Conservation (phyloP, 1,140 invertebrate genomes). For the Mylabris phalerata region DNA sequence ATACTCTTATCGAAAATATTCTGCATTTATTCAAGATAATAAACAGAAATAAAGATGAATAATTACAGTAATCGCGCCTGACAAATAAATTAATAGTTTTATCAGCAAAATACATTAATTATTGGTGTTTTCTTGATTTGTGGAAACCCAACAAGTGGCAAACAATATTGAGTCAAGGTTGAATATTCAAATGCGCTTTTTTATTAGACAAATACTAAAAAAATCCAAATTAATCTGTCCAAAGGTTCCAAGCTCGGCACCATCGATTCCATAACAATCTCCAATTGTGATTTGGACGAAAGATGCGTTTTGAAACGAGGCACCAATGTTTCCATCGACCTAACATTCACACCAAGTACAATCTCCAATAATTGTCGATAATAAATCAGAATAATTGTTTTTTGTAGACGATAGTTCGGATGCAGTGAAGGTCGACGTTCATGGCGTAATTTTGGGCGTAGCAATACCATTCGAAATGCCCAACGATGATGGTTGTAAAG, state of each 20-base stretch:
- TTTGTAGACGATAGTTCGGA: conserved; percentile 45
- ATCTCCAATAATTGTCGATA: not conserved
- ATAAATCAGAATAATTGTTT: not conserved
- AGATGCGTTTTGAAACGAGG: conserved; percentile 54
- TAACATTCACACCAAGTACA: conserved; percentile 53
- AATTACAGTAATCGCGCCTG: no score
- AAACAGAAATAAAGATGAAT: no score
- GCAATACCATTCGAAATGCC: conserved; percentile 63
- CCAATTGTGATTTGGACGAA: conserved; percentile 47
- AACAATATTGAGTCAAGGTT: no score
- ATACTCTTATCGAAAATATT: no score
- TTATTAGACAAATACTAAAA: not conserved
- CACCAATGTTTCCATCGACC: conserved; percentile 52
- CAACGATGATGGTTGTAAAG: conserved; percentile 59
- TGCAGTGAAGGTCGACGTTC: conserved; percentile 53
- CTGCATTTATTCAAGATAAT: no score
- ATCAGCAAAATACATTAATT: not conserved
- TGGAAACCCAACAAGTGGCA: no score
- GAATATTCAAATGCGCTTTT: no score
- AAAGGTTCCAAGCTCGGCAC: conserved; percentile 54
- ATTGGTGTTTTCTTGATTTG: no score
- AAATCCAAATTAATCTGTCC: conserved; percentile 14
- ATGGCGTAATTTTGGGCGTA: conserved; percentile 62
- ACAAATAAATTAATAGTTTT: not conserved
- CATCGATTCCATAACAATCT: conserved; percentile 48